Evolutionary conservation across 2,113 vertebrate genomes (phyloP).

Genomic region (Chaetorhynchus papuensis): DNA sequence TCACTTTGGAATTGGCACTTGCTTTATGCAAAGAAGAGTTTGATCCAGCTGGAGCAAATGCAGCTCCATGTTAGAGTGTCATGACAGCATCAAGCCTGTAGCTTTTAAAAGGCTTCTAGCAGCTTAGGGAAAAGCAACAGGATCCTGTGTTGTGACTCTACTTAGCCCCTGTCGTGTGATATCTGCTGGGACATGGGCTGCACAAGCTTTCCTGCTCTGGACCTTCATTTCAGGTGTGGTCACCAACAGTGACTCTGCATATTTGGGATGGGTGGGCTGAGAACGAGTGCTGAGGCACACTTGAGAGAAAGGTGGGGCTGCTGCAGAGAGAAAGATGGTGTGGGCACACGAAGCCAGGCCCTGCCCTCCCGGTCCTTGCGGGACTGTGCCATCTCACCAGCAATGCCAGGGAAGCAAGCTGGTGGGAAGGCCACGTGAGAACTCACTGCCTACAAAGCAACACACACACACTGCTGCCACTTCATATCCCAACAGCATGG

Average conservation of each 20-base stretch:
- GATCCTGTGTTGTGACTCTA: background rate
- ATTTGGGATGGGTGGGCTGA: background rate
- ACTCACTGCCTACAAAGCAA: background rate
- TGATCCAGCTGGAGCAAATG: background rate
- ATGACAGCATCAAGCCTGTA: background rate
- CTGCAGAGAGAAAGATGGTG: background rate
- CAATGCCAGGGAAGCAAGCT: background rate
- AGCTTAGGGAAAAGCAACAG: background rate
- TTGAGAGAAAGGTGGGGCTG: background rate
- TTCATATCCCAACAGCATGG: rapidly evolving
- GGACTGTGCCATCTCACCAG: background rate
- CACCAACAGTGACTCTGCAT: background rate
- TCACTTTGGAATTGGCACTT: background rate
- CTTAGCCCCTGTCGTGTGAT: background rate
- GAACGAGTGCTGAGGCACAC: background rate
- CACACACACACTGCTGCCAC: background rate
- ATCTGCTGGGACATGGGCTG: background rate
- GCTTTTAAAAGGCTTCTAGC: background rate
- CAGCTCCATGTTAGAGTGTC: background rate
- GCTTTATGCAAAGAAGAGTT: background rate
- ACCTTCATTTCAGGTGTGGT: background rate
- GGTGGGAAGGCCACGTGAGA: background rate
- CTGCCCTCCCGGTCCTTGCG: rapidly evolving
- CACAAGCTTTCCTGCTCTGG: background rate
- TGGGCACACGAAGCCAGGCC: background rate